Evolutionary conservation across 1,140 invertebrate species (phyloP), one percentile per base, ranked within the genome.

Genomic region (Spodoptera litura): DNA sequence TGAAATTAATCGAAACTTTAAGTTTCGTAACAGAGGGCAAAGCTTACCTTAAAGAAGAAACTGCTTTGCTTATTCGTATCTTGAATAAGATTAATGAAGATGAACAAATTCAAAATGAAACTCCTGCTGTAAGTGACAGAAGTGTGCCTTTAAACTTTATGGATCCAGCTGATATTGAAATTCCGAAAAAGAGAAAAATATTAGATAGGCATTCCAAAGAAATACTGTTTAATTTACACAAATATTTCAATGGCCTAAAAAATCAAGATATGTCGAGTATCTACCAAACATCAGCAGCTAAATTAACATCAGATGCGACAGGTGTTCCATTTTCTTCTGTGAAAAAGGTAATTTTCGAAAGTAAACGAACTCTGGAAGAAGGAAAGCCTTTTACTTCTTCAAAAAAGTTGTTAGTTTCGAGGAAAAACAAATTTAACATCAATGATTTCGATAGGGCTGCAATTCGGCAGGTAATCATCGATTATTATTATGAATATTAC

Each of bases 401-500:
- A 31, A 59, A 27, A 31, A 13, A 12, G 6, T 44, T 44, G 38
- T 44, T 44, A 12, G 25, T 31, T 11, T 3, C 10, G 31, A 31
- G 10, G 25, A 59, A 31, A 31, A 27, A 44, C 8, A 44, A 4
- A 59, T 4, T 12, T 27, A 3, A 11, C 9, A 15, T 59, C 8
- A 59, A 31, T 59, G 58, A 59, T 59, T 59, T 31, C 4, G 58
- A 31, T 15, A 27, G 25, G 11, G 58, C 58, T 59, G 25, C 11
- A 25, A 31, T 59, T 11, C 58, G 58, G 12, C 15, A 59, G 31
- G 2, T 12, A 31, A 59, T 59, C 12, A 59, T 59, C 0, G 58
- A 59, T 31, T 31, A 59, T 15, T 59, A 59, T 31, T 59, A 59
- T 59, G 58, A 59, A 4, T 59, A 31, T 31, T 59, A 59, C 13